Evolutionary conservation across 2,113 vertebrate genomes (phyloP).

Genomic region (Ailurus styani): DNA sequence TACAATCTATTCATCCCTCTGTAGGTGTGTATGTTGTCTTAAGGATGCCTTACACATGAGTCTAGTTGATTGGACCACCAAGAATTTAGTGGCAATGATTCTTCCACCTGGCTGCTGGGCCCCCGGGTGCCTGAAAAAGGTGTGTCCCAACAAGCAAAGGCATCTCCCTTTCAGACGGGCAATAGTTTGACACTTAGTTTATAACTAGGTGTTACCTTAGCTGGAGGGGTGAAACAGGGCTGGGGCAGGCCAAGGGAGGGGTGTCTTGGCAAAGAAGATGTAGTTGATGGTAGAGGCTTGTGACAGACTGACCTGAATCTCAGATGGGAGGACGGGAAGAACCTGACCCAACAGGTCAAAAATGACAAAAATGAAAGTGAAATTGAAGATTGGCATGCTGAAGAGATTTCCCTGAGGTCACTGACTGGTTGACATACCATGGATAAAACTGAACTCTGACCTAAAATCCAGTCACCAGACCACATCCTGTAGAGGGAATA

Average conservation of each 20-base stretch:
- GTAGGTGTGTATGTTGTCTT: conserved; percentile 63
- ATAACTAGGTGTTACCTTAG: conserved; percentile 72
- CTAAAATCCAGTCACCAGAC: conserved; percentile 59
- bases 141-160: conserved; percentile 70
- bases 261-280: conserved; percentile 46
- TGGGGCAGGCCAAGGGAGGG: conserved; percentile 37
- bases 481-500: conserved; percentile 57
- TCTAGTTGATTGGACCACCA: conserved; percentile 68
- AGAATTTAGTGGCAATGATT: conserved; percentile 50
- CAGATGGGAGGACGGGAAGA: conserved; percentile 31
- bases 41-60: conserved; percentile 62
- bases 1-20: not conserved
- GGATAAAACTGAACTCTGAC: conserved; percentile 58
- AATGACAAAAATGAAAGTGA: conserved; percentile 56
- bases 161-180: conserved; percentile 66
- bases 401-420: conserved; percentile 40
- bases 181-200: conserved; percentile 69
- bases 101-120: conserved; percentile 61
- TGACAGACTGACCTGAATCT: conserved; percentile 58
- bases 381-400: conserved; percentile 31
- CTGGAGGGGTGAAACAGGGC: conserved; percentile 58
- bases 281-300: not conserved
- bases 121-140: conserved; percentile 60
- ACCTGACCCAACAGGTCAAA: conserved; percentile 54
- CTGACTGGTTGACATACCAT: not conserved